These are phyloP conservation scores for Nyctibius grandis DNA, from an alignment of 2,797 vertebrate genomes.

Conservation along the genomic window DNA sequence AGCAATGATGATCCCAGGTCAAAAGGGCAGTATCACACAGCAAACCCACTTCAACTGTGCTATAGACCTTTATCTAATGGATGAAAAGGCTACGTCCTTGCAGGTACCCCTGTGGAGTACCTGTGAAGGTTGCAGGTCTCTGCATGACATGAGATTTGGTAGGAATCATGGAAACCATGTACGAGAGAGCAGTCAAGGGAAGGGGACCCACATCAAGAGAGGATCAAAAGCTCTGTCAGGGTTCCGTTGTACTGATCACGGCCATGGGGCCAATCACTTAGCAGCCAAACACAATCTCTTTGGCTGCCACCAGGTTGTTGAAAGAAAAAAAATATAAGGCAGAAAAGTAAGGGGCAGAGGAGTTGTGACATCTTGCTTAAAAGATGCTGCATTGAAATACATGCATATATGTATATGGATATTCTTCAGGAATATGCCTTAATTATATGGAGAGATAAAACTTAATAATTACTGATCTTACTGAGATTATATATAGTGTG, in stretches of 20 bases:
- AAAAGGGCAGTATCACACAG: background rate
- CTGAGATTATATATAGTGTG: background rate
- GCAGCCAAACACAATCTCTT: background rate
- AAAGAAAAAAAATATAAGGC: background rate
- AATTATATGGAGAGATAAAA: background rate
- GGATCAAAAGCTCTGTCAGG: background rate
- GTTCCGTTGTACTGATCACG: background rate
- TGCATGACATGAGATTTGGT: background rate
- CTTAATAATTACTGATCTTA: background rate
- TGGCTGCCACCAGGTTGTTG: background rate
- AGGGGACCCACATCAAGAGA: accelerated
- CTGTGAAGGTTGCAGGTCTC: background rate
- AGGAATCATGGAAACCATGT: accelerated
- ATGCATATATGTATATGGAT: accelerated
- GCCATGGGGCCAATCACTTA: background rate
- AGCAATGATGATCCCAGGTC: background rate
- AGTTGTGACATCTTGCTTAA: background rate
- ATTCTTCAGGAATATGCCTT: background rate
- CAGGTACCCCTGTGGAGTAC: accelerated
- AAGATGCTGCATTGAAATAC: background rate
- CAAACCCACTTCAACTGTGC: background rate
- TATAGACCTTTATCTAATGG: background rate
- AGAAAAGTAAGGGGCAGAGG: background rate
- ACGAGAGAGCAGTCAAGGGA: background rate
- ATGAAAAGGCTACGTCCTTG: background rate